These are phyloP conservation scores for Arctocebus calabarensis DNA, from an alignment of 2,797 vertebrate species.

Conservation along the genomic window DNA sequence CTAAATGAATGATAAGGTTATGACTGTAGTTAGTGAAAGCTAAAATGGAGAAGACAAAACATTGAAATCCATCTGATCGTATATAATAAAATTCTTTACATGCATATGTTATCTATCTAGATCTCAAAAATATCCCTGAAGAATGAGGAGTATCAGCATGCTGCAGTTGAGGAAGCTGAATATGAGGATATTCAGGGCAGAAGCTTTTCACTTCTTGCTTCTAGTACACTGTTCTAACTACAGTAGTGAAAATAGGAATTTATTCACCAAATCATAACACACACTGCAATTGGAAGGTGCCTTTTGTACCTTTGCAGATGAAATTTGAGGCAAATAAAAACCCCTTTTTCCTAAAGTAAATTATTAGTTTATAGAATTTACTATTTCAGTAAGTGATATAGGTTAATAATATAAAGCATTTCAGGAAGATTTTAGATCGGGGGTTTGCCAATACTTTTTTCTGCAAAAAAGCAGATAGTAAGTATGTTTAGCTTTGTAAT, in stretches of 20 bases:
- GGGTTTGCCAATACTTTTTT: not conserved
- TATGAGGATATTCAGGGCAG: not conserved
- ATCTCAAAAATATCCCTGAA: constrained; percentile 46
- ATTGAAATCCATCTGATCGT: not conserved
- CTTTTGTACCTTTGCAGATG: constrained; percentile 8
- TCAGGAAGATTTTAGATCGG: constrained; percentile 2
- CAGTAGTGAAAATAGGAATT: constrained; percentile 25
- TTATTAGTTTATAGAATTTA: constrained; percentile 14
- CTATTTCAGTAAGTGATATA: not conserved
- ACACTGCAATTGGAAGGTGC: not conserved
- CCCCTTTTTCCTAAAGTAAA: not conserved
- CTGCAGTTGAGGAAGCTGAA: not conserved
- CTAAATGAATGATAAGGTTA: constrained; percentile 33
- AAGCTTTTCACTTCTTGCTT: constrained; percentile 40
- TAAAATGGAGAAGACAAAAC: not conserved
- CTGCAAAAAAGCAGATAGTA: not conserved
- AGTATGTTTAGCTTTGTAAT: not conserved
- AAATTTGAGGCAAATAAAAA: constrained; percentile 8
- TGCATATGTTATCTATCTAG: not conserved
- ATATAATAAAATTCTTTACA: not conserved
- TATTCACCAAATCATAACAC: not conserved
- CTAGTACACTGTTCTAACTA: constrained; percentile 9
- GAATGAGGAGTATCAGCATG: constrained; percentile 3
- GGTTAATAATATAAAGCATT: constrained; percentile 43
- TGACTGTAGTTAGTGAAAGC: not conserved